These are phyloP conservation scores for Apeira syringaria DNA, from an alignment of 2,888 invertebrate species.

Conservation along the genomic window DNA sequence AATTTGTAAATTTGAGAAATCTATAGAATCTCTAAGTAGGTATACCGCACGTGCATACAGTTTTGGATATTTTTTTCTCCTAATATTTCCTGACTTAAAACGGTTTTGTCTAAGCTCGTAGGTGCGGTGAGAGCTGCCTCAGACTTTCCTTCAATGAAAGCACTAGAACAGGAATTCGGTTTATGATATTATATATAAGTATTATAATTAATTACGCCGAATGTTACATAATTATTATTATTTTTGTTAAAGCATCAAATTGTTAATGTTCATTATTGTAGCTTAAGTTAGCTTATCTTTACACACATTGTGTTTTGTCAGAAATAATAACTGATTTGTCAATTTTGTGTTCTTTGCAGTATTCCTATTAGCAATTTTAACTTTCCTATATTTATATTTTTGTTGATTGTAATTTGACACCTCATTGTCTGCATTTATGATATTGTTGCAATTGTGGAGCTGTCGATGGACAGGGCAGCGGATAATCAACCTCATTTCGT, in stretches of 20 bases:
- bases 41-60: no score
- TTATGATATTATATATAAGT: constrained; percentile 53
- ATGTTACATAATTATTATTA: constrained; percentile 47
- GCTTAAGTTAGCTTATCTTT: constrained; percentile 43
- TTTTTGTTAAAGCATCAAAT: constrained; percentile 40
- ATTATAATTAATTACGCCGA: constrained; percentile 45
- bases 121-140: constrained; percentile 12
- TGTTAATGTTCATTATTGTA: constrained; percentile 45
- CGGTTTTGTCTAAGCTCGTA: not conserved
- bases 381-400: constrained; percentile 29
- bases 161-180: constrained; percentile 45
- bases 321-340: constrained; percentile 25
- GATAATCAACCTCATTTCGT: no score
- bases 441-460: no score
- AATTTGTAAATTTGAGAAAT: not conserved
- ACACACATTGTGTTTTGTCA: no score
- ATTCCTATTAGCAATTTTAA: constrained; percentile 29
- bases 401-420: constrained; percentile 27
- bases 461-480: no score
- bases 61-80: no score
- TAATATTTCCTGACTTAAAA: no score
- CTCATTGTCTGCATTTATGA: constrained; percentile 55
- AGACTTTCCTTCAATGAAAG: constrained; percentile 42
- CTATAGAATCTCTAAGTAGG: not conserved
- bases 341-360: constrained; percentile 28